Conservation (phyloP, 2,113 vertebrate species). For the Neotoma lepida region DNA sequence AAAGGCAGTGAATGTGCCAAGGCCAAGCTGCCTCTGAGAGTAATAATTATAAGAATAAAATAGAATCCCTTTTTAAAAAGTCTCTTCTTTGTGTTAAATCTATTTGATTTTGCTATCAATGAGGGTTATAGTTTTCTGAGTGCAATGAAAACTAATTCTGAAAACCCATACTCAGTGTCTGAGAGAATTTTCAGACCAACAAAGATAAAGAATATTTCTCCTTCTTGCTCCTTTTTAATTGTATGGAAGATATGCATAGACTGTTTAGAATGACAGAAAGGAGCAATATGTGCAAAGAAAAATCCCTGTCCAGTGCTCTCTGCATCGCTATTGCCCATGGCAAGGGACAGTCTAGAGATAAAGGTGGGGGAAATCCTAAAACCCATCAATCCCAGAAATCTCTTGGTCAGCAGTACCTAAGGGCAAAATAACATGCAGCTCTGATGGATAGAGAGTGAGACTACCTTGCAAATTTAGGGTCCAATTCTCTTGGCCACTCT, state of each 20-base stretch:
- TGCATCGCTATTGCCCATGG: slow-evolving; percentile 74
- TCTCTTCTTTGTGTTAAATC: slow-evolving; percentile 75
- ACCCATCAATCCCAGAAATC: slow-evolving; percentile 60
- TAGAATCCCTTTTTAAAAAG: slow-evolving; percentile 68
- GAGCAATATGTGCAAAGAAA: slow-evolving; percentile 64
- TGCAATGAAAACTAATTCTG: slow-evolving; percentile 80
- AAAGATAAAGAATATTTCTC: slow-evolving; percentile 50
- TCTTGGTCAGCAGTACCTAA: slow-evolving; percentile 60
- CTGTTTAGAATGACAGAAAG: slow-evolving; percentile 66
- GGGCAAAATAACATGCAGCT: slow-evolving; percentile 65
- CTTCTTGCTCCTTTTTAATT: slow-evolving; percentile 71
- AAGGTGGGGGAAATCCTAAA: slow-evolving; percentile 67
- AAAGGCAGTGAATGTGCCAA: slow-evolving; percentile 59
- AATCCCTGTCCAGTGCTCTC: slow-evolving; percentile 73
- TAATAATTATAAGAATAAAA: slow-evolving; percentile 63
- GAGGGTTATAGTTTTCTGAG: slow-evolving; percentile 71
- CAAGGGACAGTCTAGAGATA: slow-evolving; percentile 75
- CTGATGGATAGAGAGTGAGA: slow-evolving; percentile 66
- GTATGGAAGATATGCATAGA: slow-evolving; percentile 67
- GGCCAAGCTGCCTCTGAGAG: slow-evolving; percentile 69
- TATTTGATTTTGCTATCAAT: slow-evolving; percentile 76
- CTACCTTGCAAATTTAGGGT: slow-evolving; percentile 66
- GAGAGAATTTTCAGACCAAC: slow-evolving; percentile 72
- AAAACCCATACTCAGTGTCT: slow-evolving; percentile 76
- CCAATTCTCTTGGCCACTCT: slow-evolving; percentile 77